phyloP scores from a whole-genome alignment of 2,797 vertebrate genomes.

The Propithecus perrieri region DNA sequence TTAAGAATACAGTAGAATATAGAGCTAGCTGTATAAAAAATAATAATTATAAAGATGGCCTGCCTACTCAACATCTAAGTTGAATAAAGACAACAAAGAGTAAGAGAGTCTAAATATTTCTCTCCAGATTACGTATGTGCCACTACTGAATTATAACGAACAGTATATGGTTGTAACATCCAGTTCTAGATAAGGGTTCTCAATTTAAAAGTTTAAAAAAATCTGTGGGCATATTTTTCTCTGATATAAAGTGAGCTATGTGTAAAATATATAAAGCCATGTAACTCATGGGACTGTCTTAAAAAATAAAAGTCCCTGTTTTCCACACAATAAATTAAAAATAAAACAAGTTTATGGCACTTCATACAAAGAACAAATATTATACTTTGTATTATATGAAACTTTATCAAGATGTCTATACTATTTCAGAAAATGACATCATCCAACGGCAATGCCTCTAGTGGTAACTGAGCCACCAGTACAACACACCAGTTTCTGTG shows the following conservation, averaged over 20 bases:
- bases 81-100: not conserved
- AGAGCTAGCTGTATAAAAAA: not conserved
- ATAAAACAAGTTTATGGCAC: not conserved
- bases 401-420: not conserved
- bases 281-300: not conserved
- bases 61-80: not conserved
- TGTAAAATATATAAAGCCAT: not conserved
- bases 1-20: not conserved
- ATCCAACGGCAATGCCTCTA: not conserved
- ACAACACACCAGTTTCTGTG: rapidly evolving
- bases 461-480: not conserved
- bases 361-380: not conserved
- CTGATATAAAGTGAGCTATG: not conserved
- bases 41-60: not conserved
- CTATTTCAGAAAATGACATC: not conserved
- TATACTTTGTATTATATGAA: not conserved
- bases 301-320: not conserved
- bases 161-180: not conserved
- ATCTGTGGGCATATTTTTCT: not conserved
- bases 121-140: not conserved
- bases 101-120: not conserved
- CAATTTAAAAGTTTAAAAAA: not conserved
- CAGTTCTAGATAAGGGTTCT: not conserved
- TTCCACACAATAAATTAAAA: not conserved
- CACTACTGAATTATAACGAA: not conserved